Evolutionary conservation across 2,888 invertebrate genomes (phyloP).

Genomic region (Scaptomyza caliginosa): DNA sequence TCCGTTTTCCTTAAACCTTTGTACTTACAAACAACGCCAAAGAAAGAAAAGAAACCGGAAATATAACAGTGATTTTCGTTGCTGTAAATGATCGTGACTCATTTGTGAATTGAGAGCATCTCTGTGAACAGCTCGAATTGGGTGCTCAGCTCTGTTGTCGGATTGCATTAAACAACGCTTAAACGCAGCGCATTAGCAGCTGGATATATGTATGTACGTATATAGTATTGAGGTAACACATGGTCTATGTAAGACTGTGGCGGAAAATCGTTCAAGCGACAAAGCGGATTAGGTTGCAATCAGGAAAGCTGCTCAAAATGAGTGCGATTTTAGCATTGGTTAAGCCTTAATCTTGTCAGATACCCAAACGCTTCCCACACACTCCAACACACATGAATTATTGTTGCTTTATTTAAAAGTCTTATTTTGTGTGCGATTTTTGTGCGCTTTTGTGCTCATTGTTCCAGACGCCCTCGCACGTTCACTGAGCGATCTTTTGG

Average conservation of each 20-base stretch:
- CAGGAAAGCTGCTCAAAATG: conserved; percentile 56
- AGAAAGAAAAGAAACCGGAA: not conserved
- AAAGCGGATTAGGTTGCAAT: conserved; percentile 80
- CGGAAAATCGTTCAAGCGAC: conserved; percentile 60
- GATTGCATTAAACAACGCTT: conserved; percentile 68
- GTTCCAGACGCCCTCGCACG: conserved; percentile 86
- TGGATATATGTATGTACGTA: conserved; percentile 28
- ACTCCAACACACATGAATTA: conserved; percentile 58
- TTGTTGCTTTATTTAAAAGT: conserved; percentile 74
- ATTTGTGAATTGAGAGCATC: conserved; percentile 13
- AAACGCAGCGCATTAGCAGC: conserved; percentile 72
- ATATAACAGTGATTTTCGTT: not conserved
- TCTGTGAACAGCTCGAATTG: conserved; percentile 28
- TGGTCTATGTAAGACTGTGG: conserved; percentile 17
- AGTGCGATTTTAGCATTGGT: conserved; percentile 77
- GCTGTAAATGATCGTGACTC: conserved; percentile 13
- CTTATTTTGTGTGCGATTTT: conserved; percentile 41
- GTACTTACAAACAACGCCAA: not conserved
- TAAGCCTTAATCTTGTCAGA: conserved; percentile 78
- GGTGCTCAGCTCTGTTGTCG: conserved; percentile 67
- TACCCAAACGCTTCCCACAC: conserved; percentile 77
- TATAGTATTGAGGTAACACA: conserved; percentile 27
- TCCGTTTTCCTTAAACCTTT: not conserved
- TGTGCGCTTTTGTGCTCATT: conserved; percentile 45
- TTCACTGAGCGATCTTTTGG: conserved; percentile 88